A percentile compares a stretch with the other conserved stretches of the same genome.
Evolutionary conservation across 2,113 vertebrate genomes (phyloP).

Genomic region (Arothron firmamentum): DNA sequence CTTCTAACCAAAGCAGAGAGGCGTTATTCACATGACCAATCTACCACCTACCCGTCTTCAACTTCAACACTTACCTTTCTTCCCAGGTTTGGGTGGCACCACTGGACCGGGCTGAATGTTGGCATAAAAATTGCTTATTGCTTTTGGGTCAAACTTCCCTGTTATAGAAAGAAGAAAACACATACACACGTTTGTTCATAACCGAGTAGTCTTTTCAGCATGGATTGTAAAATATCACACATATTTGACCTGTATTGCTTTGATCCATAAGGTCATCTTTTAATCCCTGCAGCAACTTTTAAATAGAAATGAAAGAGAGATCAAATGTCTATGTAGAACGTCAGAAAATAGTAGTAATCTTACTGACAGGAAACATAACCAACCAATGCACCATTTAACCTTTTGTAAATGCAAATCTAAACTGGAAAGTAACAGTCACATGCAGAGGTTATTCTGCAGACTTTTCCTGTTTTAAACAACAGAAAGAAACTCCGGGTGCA

Average conservation of each 20-base stretch:
- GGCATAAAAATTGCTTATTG: constrained; percentile 94
- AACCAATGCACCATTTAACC: too few species aligned
- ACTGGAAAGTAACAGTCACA: too few species aligned
- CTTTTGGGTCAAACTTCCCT: constrained; percentile 97
- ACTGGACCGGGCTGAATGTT: constrained; percentile 92
- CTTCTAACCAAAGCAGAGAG: constrained; percentile 38
- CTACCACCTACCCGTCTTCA: background rate
- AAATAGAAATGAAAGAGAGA: too few species aligned
- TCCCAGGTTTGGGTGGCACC: constrained; percentile 88
- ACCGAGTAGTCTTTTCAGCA: background rate
- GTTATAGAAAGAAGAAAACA: constrained; percentile 41
- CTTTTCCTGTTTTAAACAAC: too few species aligned
- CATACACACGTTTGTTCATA: constrained; percentile 21
- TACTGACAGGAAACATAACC: too few species aligned
- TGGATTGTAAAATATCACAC: background rate
- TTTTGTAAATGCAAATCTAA: too few species aligned
- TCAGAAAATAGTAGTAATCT: too few species aligned
- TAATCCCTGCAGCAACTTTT: background rate
- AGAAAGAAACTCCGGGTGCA: too few species aligned
- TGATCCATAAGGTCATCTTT: background rate
- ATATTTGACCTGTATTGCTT: background rate
- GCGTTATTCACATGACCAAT: too few species aligned
- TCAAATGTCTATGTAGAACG: too few species aligned
- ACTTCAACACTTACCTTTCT: constrained; percentile 80
- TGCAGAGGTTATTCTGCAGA: too few species aligned